These are phyloP conservation scores for Chelmon rostratus DNA, from an alignment of 2,797 vertebrate species.

Conservation along the genomic window DNA sequence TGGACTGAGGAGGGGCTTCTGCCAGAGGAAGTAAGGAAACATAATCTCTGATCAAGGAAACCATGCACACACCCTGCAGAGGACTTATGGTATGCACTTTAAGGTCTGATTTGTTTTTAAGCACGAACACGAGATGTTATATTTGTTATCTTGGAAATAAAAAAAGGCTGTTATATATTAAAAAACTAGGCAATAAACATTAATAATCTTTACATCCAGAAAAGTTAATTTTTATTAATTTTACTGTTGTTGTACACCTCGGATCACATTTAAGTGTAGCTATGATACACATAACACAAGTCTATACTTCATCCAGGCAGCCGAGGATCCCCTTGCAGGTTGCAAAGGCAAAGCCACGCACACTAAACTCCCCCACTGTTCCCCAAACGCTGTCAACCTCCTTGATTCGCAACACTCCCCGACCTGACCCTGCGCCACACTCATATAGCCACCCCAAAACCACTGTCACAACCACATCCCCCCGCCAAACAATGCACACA, in stretches of 20 bases:
- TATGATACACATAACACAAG: neutral
- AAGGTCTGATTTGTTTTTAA: constrained; percentile 9
- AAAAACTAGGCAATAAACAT: no score
- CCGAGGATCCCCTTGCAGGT: constrained; percentile 24
- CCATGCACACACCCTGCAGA: constrained; percentile 25
- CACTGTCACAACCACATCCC: constrained; percentile 57
- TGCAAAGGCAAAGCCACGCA: constrained; percentile 30
- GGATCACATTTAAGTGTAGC: neutral
- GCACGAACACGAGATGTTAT: neutral
- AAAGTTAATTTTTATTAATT: no score
- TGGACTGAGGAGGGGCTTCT: constrained; percentile 65
- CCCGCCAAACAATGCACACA: constrained; percentile 64
- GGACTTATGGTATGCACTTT: constrained; percentile 28
- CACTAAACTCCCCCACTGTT: constrained; percentile 52
- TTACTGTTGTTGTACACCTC: no score
- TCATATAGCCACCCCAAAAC: constrained; percentile 21
- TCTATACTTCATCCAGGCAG: neutral
- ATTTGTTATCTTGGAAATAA: no score
- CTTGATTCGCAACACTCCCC: constrained; percentile 75
- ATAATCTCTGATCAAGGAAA: constrained; percentile 79
- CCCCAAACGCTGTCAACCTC: constrained; percentile 77
- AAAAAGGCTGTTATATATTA: no score
- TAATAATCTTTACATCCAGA: no score
- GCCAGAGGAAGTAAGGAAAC: constrained; percentile 71
- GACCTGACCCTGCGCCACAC: constrained; percentile 13